Conservation (phyloP, 1,140 invertebrate species). For the Leguminivora glycinivorella region DNA sequence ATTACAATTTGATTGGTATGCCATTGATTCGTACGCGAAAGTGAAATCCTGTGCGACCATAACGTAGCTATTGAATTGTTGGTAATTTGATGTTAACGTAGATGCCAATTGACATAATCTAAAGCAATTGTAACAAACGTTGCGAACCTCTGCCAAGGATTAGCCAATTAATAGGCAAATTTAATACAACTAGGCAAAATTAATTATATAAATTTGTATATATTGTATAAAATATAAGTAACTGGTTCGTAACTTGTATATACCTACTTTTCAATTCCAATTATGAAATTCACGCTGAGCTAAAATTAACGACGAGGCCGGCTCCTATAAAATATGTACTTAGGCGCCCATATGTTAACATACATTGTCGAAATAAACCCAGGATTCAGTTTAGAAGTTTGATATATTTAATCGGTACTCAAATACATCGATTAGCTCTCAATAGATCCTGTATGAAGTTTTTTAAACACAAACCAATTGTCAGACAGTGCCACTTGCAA, state of each 20-base stretch:
- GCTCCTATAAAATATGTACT: neutral
- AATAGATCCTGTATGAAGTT: neutral
- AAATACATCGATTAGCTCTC: neutral
- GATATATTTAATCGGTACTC: constrained; percentile 18
- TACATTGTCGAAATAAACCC: constrained; percentile 3
- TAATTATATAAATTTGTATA: too few relatives aligned
- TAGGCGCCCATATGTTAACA: neutral
- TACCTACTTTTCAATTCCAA: neutral
- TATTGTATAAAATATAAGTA: neutral
- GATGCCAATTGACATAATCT: too few relatives aligned
- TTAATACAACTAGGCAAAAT: too few relatives aligned
- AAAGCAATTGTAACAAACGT: too few relatives aligned
- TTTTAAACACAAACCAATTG: neutral
- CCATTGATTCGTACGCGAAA: neutral
- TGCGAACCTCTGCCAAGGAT: too few relatives aligned
- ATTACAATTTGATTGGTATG: neutral
- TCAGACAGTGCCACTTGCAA: too few relatives aligned
- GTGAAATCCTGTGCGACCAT: too few relatives aligned
- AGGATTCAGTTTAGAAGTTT: constrained; percentile 2
- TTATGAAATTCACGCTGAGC: neutral
- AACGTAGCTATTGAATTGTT: too few relatives aligned
- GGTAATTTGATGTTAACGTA: too few relatives aligned
- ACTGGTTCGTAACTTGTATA: neutral
- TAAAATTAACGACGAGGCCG: neutral
- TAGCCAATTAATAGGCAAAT: too few relatives aligned